These are phyloP conservation scores for Chrysodeixis includens DNA, from an alignment of 2,888 invertebrate genomes.

Conservation along the genomic window DNA sequence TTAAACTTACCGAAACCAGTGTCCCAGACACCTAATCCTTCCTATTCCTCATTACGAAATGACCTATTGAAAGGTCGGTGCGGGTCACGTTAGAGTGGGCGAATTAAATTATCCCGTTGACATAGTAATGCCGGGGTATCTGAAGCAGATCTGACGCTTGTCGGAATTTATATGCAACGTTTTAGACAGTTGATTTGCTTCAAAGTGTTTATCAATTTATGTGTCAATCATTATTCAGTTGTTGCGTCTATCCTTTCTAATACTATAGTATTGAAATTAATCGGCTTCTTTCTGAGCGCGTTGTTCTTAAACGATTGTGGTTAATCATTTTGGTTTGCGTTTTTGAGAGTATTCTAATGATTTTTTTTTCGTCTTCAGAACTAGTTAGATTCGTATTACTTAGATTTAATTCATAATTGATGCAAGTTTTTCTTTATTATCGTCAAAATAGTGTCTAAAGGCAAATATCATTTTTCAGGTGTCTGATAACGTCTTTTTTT, in stretches of 20 bases:
- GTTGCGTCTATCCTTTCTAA: constrained; percentile 50
- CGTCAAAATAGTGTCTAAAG: too few species aligned
- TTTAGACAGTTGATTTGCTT: constrained; percentile 30
- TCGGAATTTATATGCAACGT: constrained; percentile 24
- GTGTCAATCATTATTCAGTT: constrained; percentile 43
- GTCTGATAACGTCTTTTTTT: too few species aligned
- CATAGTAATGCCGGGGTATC: constrained; percentile 46
- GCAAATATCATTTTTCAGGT: too few species aligned
- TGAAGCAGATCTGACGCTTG: constrained; percentile 25
- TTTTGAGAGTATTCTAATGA: constrained; percentile 15
- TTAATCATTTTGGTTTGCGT: constrained; percentile 24
- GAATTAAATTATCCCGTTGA: constrained; percentile 39
- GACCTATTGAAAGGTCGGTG: constrained; percentile 47
- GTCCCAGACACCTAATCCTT: constrained; percentile 49
- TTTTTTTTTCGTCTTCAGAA: neutral
- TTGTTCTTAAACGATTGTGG: constrained; percentile 13
- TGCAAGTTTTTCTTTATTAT: too few species aligned
- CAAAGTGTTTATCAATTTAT: constrained; percentile 38
- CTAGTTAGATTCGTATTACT: neutral
- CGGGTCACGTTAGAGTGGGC: constrained; percentile 51
- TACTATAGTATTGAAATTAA: constrained; percentile 41
- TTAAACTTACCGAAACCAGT: constrained; percentile 56
- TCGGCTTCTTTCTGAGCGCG: constrained; percentile 24
- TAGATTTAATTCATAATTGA: neutral
- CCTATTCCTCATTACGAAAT: constrained; percentile 33